A percentile compares a stretch with the other conserved stretches of the same genome.
phyloP scores from a whole-genome alignment of 2,888 invertebrate genomes.

The Microchrysa polita region DNA sequence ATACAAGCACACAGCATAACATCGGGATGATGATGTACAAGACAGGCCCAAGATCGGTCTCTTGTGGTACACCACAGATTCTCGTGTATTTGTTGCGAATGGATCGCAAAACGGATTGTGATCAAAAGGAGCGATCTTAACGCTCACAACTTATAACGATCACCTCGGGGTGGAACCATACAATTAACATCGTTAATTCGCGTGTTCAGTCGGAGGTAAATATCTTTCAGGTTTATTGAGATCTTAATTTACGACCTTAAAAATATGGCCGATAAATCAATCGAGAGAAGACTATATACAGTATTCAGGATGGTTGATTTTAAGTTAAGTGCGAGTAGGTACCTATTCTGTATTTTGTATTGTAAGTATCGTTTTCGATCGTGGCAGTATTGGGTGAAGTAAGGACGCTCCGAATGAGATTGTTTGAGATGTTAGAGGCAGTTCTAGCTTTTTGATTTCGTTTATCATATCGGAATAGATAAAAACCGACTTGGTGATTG shows the following conservation, averaged over 20 bases:
- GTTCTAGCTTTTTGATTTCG: no score
- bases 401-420: no score
- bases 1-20: neutral
- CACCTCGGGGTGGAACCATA: constrained; percentile 43
- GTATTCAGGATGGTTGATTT: no score
- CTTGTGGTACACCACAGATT: constrained; percentile 12
- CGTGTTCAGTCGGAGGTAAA: constrained; percentile 43
- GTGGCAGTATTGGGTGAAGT: no score
- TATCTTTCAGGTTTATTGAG: constrained; percentile 44
- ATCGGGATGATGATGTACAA: constrained; percentile 14
- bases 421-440: no score
- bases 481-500: no score
- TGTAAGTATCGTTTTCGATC: no score
- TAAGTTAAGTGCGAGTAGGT: no score
- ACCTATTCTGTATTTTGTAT: no score
- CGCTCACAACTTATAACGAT: constrained; percentile 43
- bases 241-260: constrained; percentile 44
- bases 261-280: constrained; percentile 40
- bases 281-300: neutral
- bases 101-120: constrained; percentile 14
- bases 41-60: constrained; percentile 21
- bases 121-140: constrained; percentile 41
- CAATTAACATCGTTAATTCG: constrained; percentile 44
- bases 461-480: no score
- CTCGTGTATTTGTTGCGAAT: constrained; percentile 9